A percentile compares a stretch with the other conserved stretches of the same genome.
Conservation (phyloP, 2,113 vertebrate genomes). For the Brienomyrus brachyistius region DNA sequence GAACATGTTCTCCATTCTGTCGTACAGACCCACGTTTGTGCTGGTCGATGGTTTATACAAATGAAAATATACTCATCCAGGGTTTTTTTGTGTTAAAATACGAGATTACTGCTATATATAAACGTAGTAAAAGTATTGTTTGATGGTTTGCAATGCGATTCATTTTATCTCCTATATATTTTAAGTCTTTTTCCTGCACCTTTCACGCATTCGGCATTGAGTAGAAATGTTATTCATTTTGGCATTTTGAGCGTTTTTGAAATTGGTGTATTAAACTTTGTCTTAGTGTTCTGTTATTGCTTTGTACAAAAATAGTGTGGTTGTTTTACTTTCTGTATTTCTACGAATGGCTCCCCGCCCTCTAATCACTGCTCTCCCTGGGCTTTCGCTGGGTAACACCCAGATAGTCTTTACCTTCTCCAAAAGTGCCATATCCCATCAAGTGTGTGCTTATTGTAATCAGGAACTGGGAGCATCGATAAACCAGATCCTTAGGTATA, state of each 20-base stretch:
- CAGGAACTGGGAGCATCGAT: too few species aligned
- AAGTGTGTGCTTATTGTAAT: neutral
- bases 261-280: neutral
- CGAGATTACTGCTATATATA: neutral
- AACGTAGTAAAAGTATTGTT: neutral
- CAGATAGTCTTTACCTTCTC: neutral
- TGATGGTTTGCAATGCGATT: neutral
- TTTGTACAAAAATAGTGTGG: neutral
- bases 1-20: neutral
- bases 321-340: neutral
- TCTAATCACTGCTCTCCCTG: too few species aligned
- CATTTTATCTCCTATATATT: neutral
- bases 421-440: neutral
- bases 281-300: neutral
- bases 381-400: too few species aligned
- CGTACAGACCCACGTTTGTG: neutral
- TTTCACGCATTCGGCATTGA: neutral
- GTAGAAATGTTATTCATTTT: neutral
- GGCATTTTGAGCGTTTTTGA: neutral
- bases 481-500: too few species aligned
- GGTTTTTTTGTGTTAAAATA: neutral
- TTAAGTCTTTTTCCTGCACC: neutral
- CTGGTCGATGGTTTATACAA: neutral
- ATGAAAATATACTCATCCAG: neutral
- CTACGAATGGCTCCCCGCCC: too few species aligned